phyloP scores from a whole-genome alignment of 23 tunicate genomes.

The Halocynthia aurantium region DNA sequence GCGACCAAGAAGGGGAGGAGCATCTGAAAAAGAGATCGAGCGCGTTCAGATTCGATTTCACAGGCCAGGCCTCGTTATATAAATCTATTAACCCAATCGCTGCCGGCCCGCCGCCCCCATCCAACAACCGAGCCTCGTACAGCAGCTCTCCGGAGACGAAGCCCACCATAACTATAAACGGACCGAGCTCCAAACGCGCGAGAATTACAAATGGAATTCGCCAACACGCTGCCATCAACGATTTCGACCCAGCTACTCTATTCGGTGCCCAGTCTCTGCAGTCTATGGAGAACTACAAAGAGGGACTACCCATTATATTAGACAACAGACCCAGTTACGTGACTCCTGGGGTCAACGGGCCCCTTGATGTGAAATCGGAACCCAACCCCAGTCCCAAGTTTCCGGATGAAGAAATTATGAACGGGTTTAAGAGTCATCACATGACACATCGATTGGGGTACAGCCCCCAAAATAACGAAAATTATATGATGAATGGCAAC shows the following conservation, averaged over 20 bases:
- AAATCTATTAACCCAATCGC: conserved; percentile 85
- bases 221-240: conserved; percentile 11
- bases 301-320: conserved; percentile 32
- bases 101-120: conserved; percentile 46
- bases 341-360: neutral
- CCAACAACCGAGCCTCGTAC: neutral
- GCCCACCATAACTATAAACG: neutral
- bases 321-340: neutral
- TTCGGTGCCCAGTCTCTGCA: conserved; percentile 82
- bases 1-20: conserved; percentile 93
- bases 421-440: no score
- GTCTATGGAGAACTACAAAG: conserved; percentile 63
- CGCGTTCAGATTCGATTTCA: conserved; percentile 90
- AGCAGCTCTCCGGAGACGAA: conserved; percentile 1
- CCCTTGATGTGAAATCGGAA: conserved; percentile 6
- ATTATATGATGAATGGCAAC: no score
- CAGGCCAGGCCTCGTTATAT: conserved; percentile 91
- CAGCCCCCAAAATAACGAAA: no score
- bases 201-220: conserved; percentile 4
- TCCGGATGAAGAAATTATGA: no score
- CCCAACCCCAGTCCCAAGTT: neutral
- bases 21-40: conserved; percentile 70
- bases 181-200: neutral
- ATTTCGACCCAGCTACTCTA: conserved; percentile 49
- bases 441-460: no score